These are phyloP conservation scores for roundworm (Caenorhabditis elegans) DNA, from an alignment of 1,140 invertebrate species.

Conservation along the genomic window WBcel235 BX284602.5:13001-13500, in stretches of 20 bases:
- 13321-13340: conserved; percentile 65
- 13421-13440: conserved; percentile 49
- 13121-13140: conserved; percentile 24
- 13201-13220: conserved; percentile 37
- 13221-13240: not conserved
- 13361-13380: conserved; percentile 64
- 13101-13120: conserved; percentile 46
- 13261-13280: conserved; percentile 60
- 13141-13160: conserved; percentile 24
- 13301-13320: conserved; percentile 64
- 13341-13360: conserved; percentile 57
- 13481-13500: conserved; percentile 57
- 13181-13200: not conserved
- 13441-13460: conserved; percentile 56
- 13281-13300: conserved; percentile 58
- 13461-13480: conserved; percentile 53
- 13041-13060: conserved; percentile 43
- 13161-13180: conserved; percentile 34
- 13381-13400: conserved; percentile 53
- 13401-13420: not conserved
- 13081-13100: not conserved
- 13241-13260: conserved; percentile 56
- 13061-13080: not conserved
- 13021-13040: conserved; percentile 36
- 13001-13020: conserved; percentile 41